These are phyloP conservation scores for Himalopsyche kuldschensis DNA, from an alignment of 2,888 invertebrate species.

Conservation along the genomic window DNA sequence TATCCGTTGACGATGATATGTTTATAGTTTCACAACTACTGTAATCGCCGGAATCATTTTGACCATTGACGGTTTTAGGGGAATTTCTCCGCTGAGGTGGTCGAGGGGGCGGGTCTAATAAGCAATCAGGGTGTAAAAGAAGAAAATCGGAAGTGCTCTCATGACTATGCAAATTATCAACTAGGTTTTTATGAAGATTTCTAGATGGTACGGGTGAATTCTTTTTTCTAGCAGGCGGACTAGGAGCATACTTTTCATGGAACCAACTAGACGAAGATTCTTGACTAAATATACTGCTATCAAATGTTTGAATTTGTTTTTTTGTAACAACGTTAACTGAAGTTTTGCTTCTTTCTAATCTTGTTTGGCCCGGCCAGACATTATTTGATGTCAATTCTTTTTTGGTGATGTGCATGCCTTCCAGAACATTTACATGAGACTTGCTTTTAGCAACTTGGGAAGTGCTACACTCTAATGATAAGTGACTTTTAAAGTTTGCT, in stretches of 20 bases:
- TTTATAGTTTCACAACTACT: neutral
- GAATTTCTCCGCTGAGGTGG: constrained; percentile 36
- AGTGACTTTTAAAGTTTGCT: constrained; percentile 54
- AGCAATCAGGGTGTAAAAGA: constrained; percentile 3
- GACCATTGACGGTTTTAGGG: constrained; percentile 4
- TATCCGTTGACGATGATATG: neutral
- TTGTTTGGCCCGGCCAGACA: constrained; percentile 44
- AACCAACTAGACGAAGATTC: constrained; percentile 43
- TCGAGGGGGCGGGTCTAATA: constrained; percentile 24
- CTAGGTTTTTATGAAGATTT: neutral
- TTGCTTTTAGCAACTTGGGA: constrained; percentile 45
- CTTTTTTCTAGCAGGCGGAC: constrained; percentile 54
- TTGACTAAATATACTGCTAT: constrained; percentile 53
- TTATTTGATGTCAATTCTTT: constrained; percentile 40
- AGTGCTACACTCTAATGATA: constrained; percentile 52
- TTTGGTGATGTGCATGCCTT: constrained; percentile 42
- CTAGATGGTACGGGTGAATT: constrained; percentile 45
- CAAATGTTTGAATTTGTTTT: constrained; percentile 37
- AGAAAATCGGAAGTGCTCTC: constrained; percentile 9
- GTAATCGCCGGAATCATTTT: neutral
- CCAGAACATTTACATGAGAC: constrained; percentile 24
- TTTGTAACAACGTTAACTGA: constrained; percentile 46
- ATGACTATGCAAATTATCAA: neutral
- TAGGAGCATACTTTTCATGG: constrained; percentile 54
- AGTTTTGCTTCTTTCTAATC: constrained; percentile 54